phyloP scores from a whole-genome alignment of 2,113 vertebrate species.

The Proteles cristata region DNA sequence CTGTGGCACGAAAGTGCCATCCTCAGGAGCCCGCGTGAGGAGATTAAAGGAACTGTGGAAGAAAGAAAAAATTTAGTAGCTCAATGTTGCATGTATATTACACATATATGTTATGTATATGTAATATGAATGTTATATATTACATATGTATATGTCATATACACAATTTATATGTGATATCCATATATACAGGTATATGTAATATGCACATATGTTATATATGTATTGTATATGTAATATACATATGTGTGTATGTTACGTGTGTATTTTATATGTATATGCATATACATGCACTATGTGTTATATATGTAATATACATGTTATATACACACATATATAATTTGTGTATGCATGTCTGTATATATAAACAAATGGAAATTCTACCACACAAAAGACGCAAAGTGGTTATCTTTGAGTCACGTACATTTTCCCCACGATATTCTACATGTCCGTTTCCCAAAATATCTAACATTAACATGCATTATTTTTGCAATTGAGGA shows the following conservation, averaged over 20 bases:
- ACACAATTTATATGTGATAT: too few species aligned
- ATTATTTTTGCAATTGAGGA: conserved; percentile 45
- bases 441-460: not conserved
- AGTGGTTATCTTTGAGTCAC: not conserved
- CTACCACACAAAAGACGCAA: not conserved
- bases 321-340: not conserved
- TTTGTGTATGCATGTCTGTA: not conserved
- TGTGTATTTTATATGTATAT: too few species aligned
- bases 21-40: not conserved
- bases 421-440: not conserved
- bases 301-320: too few species aligned
- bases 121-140: not conserved
- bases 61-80: not conserved
- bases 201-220: too few species aligned
- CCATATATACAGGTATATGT: too few species aligned
- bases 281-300: too few species aligned
- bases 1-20: accelerated
- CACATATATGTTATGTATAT: not conserved
- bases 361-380: not conserved
- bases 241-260: not conserved
- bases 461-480: conserved; percentile 5
- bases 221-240: too few species aligned
- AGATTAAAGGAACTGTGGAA: not conserved
- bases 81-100: not conserved
- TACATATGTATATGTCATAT: too few species aligned